Percentiles rank a stretch among this genome's conserved stretches.
These are phyloP conservation scores for Podocnemis expansa DNA, from an alignment of 2,113 vertebrate species.

Conservation along the genomic window DNA sequence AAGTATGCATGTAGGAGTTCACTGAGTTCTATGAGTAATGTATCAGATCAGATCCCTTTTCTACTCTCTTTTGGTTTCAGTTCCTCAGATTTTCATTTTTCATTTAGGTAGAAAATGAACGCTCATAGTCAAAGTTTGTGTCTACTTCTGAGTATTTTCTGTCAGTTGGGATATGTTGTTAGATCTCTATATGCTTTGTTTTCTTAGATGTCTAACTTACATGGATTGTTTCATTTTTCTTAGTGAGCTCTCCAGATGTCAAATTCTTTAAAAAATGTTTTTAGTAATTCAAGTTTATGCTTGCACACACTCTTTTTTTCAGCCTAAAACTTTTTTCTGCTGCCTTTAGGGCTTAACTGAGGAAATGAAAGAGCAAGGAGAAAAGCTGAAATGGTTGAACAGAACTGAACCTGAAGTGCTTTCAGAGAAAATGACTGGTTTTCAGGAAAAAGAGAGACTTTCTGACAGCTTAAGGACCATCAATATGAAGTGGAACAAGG, in stretches of 20 bases:
- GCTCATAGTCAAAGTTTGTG: not conserved
- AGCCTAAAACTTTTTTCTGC: slow-evolving; percentile 16
- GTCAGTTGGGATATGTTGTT: not conserved
- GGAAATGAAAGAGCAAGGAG: slow-evolving; percentile 85
- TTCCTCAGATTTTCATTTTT: not conserved
- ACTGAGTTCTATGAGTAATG: too few species aligned
- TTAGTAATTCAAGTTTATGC: not conserved
- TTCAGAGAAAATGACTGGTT: slow-evolving; percentile 79
- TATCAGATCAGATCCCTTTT: not conserved
- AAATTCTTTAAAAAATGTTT: accelerated
- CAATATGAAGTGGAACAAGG: slow-evolving; percentile 91
- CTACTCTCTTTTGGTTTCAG: not conserved
- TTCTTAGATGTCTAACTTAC: not conserved
- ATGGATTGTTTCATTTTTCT: not conserved
- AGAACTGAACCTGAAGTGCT: slow-evolving; percentile 85
- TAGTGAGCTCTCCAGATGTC: not conserved
- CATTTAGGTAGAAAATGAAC: not conserved
- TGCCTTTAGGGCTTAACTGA: slow-evolving; percentile 80
- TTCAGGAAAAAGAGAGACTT: slow-evolving; percentile 84
- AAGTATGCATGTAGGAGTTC: not conserved
- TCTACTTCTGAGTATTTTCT: not conserved
- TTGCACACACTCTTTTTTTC: not conserved
- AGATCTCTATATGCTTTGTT: not conserved
- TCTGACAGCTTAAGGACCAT: slow-evolving; percentile 81
- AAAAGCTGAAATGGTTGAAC: slow-evolving; percentile 89